phyloP scores from a whole-genome alignment of 2,797 vertebrate genomes.

The Kryptopterus vitreolus region DNA sequence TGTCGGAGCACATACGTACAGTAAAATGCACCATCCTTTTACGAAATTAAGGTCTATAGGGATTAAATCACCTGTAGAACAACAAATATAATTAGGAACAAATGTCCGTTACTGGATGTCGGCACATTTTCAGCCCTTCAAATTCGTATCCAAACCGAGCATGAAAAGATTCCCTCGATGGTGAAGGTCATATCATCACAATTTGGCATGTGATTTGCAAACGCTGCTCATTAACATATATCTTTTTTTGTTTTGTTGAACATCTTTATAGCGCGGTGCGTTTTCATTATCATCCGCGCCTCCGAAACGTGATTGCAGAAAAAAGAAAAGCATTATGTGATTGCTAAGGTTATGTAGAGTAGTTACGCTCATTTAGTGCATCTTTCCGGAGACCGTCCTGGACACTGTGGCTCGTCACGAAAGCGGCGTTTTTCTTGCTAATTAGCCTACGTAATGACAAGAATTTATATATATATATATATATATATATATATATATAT shows the following conservation, averaged over 20 bases:
- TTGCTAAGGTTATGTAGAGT: slow-evolving; percentile 11
- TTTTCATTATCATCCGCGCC: neutral
- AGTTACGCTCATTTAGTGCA: neutral
- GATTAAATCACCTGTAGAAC: too few relatives aligned
- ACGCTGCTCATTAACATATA: slow-evolving; percentile 3
- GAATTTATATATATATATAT: too few relatives aligned
- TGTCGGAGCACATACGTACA: too few relatives aligned
- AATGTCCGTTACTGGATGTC: too few relatives aligned
- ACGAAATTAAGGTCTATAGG: too few relatives aligned
- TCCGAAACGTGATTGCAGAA: slow-evolving; percentile 5
- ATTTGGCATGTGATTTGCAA: slow-evolving; percentile 1
- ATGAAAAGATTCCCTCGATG: neutral
- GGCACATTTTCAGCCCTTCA: too few relatives aligned
- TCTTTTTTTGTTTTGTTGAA: neutral
- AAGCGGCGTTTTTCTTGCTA: slow-evolving; percentile 23
- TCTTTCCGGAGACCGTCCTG: neutral
- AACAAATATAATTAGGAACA: too few relatives aligned
- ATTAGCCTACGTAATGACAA: slow-evolving; percentile 32
- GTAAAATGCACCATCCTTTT: too few relatives aligned
- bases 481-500: too few relatives aligned
- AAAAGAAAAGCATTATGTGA: neutral
- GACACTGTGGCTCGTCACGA: neutral
- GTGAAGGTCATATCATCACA: slow-evolving; percentile 2
- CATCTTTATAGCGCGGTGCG: neutral
- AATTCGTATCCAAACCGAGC: neutral